Evolutionary conservation across 2,797 vertebrate genomes (phyloP), one percentile per base, ranked within the genome.

Genomic region (Coregonus ussuriensis): DNA sequence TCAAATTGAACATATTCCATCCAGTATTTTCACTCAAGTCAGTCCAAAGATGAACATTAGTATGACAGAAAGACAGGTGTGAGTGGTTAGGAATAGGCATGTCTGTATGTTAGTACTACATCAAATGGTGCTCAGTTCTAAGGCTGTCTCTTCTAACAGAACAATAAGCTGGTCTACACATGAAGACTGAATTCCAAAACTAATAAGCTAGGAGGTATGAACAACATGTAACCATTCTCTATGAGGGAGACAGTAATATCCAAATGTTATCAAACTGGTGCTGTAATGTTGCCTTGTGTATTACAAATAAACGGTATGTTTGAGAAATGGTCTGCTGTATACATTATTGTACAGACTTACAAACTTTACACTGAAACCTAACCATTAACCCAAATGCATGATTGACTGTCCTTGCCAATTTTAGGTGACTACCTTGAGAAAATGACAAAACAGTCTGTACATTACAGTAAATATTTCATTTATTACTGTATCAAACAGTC

Each of bases 231-330:
- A 81, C 33, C 77, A 74, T 81, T 80, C 69, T 80, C 51, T 73
- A 33, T 81, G 59, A 83, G 76, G 70, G 79, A 73, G 82, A 74
- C 47, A 82, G 70, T 83, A 66, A 82, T 84, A 80, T 82, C 70
- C 79, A 65, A 81, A 82, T 82, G 79, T 74, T 76, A 7, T 81
- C 75, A 77, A 75, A 88, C 85, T 82, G 88, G 85, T 91, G 87
- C 87, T 89, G 18, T 75, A 77, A 80, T 4, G 52, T 76, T 80
- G 80, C 76, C 79, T 82, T 79, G 73, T 84, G 79, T 82, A 81
- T 88, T 86, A 79, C 78, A 76, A 90, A 90, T 92, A 93, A 93
- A 92, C 87, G 73, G 69, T 82, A 78, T 35, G 21, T 68, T 80
- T 74, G 56, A 86, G 77, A 66, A 33, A 35, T n/a, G n/a, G 25